Evolutionary conservation across 2,113 vertebrate genomes (phyloP).

Genomic region (Nesogale talazaci): DNA sequence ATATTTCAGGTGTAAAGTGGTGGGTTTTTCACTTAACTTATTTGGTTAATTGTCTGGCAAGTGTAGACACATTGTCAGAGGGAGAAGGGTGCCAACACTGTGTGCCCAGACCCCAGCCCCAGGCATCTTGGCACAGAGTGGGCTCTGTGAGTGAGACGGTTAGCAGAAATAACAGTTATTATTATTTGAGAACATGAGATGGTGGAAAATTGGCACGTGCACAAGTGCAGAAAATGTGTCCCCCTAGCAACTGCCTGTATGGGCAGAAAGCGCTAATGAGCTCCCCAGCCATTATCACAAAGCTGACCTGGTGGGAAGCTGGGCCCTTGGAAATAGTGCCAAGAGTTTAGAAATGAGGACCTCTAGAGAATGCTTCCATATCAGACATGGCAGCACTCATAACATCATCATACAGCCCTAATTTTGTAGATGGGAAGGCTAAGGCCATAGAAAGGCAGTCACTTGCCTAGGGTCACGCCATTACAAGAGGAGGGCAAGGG

Average conservation of each 20-base stretch:
- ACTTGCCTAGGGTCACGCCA: background rate
- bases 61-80: conserved; percentile 59
- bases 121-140: conserved; percentile 73
- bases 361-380: conserved; percentile 47
- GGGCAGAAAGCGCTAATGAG: conserved; percentile 76
- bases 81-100: conserved; percentile 31
- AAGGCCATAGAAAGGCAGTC: background rate
- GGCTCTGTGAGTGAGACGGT: conserved; percentile 48
- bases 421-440: background rate
- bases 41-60: conserved; percentile 71
- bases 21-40: conserved; percentile 65
- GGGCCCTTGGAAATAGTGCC: conserved; percentile 71
- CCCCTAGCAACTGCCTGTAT: conserved; percentile 58
- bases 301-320: conserved; percentile 79
- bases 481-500: background rate
- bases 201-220: conserved; percentile 75
- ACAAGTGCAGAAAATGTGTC: conserved; percentile 66
- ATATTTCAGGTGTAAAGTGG: conserved; percentile 72
- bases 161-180: conserved; percentile 57
- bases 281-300: conserved; percentile 77
- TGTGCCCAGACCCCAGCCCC: conserved; percentile 68
- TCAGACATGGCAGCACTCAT: conserved; percentile 18
- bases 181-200: conserved; percentile 59
- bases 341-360: conserved; percentile 69
- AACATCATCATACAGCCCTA: conserved; percentile 28